These are phyloP conservation scores for Babylonia areolata DNA, from an alignment of 1,140 invertebrate genomes.

Conservation along the genomic window DNA sequence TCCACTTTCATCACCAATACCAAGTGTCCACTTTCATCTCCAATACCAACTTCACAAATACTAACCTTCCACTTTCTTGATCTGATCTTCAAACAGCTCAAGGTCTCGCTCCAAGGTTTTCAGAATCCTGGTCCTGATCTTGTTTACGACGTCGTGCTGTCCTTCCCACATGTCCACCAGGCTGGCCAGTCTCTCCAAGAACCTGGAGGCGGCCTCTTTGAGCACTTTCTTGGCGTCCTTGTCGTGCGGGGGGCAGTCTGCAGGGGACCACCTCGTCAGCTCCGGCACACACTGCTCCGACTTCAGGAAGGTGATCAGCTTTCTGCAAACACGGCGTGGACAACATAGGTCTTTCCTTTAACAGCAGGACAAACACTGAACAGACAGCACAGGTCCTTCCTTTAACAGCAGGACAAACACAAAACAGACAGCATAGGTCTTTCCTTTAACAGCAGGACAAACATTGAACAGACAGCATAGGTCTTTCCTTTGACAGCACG, in stretches of 20 bases:
- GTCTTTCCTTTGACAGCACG: too few relatives aligned
- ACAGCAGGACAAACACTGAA: too few relatives aligned
- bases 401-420: too few relatives aligned
- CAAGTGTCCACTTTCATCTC: neutral
- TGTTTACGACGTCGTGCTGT: conserved; percentile 47
- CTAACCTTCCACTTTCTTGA: conserved; percentile 61
- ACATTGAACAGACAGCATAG: too few relatives aligned
- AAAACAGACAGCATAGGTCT: too few relatives aligned
- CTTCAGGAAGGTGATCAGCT: conserved; percentile 21
- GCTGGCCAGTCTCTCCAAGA: conserved; percentile 45
- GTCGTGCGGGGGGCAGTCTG: conserved; percentile 17
- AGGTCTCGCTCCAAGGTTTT: conserved; percentile 60
- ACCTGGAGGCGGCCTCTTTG: conserved; percentile 49
- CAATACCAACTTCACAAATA: neutral
- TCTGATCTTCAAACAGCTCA: conserved; percentile 63
- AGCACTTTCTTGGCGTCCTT: conserved; percentile 45
- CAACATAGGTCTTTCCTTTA: too few relatives aligned
- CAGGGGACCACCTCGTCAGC: conserved; percentile 24
- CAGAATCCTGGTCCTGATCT: conserved; percentile 58
- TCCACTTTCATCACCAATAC: neutral
- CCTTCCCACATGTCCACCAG: conserved; percentile 62
- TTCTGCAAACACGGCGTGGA: conserved; percentile 25
- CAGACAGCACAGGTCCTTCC: too few relatives aligned
- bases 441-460: too few relatives aligned
- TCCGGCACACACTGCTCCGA: neutral